Conservation (phyloP, 2,113 vertebrate species). For the Apistogramma diplotaenia region DNA sequence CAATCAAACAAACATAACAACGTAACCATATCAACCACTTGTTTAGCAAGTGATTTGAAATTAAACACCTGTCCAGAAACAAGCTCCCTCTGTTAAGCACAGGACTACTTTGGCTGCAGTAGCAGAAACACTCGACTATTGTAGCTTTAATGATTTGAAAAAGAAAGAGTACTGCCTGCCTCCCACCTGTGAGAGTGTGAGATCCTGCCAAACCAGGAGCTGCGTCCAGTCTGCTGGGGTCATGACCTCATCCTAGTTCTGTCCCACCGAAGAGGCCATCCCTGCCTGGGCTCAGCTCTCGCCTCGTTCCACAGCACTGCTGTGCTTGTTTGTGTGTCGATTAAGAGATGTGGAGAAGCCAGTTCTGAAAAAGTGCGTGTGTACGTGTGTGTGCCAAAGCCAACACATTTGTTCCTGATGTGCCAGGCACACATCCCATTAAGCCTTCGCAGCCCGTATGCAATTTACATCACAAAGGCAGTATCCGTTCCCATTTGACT, state of each 20-base stretch:
- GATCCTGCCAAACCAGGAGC: conserved; percentile 19
- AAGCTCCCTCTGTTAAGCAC: conserved; percentile 13
- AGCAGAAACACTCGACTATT: conserved; percentile 32
- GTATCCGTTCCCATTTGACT: conserved; percentile 30
- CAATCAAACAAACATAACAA: neutral
- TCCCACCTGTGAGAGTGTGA: conserved; percentile 31
- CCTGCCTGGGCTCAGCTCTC: conserved; percentile 19
- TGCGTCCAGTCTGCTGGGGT: conserved; percentile 42
- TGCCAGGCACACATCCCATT: conserved; percentile 59
- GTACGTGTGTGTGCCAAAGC: conserved; percentile 33
- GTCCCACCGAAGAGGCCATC: conserved; percentile 6
- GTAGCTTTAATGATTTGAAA: conserved; percentile 14
- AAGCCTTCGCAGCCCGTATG: conserved; percentile 43
- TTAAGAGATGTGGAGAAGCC: neutral
- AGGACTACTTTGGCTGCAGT: neutral
- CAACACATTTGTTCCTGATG: conserved; percentile 57
- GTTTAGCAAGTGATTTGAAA: neutral
- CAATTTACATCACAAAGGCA: conserved; percentile 67
- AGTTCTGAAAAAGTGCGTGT: neutral
- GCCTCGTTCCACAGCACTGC: neutral
- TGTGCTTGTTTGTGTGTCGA: conserved; percentile 3
- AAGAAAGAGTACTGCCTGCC: neutral
- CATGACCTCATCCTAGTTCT: conserved; percentile 32
- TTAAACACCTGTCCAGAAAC: conserved; percentile 14
- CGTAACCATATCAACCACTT: neutral